phyloP scores from a whole-genome alignment of 1,140 invertebrate species.

The Temnothorax nylanderi region DNA sequence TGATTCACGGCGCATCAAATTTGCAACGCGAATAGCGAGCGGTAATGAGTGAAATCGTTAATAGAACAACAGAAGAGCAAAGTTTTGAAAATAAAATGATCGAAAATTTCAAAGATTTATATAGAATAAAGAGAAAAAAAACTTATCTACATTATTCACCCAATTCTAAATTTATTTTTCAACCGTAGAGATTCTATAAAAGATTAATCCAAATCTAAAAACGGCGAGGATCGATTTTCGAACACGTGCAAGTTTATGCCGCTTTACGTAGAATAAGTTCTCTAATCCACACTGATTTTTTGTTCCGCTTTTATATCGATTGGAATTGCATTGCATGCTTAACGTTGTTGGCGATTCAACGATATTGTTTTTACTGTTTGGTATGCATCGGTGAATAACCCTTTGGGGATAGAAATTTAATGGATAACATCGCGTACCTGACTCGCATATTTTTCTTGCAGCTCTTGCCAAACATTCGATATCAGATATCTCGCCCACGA shows the following conservation, averaged over 20 bases:
- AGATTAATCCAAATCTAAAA: neutral
- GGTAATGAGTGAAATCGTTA: neutral
- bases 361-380: conserved; percentile 58
- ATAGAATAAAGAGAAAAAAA: neutral
- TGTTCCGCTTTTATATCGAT: conserved; percentile 31
- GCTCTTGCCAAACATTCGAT: conserved; percentile 53
- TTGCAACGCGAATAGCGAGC: conserved; percentile 24
- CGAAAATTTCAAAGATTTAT: neutral
- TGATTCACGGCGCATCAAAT: conserved; percentile 43
- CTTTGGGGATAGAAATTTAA: conserved; percentile 52
- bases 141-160: neutral
- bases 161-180: neutral
- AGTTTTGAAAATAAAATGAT: neutral
- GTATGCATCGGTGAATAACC: conserved; percentile 49
- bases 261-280: conserved; percentile 12
- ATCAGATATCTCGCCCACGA: conserved; percentile 43
- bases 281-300: conserved; percentile 15
- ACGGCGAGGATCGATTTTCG: neutral
- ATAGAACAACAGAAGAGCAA: neutral
- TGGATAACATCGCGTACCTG: conserved; percentile 55
- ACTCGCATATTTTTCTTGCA: conserved; percentile 59
- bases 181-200: neutral
- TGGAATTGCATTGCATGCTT: conserved; percentile 51
- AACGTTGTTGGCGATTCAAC: conserved; percentile 48
- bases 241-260: neutral